A percentile compares a stretch with the other conserved stretches of the same genome.
Conservation (phyloP, 1,140 invertebrate species). For the Rhynchophorus ferrugineus region DNA sequence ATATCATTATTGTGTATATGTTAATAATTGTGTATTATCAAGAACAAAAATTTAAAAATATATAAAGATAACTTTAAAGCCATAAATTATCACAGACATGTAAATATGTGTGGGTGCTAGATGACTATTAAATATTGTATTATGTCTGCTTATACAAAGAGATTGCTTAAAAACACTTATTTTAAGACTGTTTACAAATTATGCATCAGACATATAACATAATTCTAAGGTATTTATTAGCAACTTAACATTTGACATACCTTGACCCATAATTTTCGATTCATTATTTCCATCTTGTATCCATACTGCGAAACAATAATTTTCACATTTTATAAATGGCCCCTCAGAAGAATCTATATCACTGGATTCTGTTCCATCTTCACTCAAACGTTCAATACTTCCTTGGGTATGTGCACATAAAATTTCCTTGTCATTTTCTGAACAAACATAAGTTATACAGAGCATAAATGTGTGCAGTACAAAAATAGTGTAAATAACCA, state of each 20-base stretch:
- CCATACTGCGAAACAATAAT: conserved; percentile 39
- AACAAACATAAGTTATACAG: neutral
- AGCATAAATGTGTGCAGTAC: no score
- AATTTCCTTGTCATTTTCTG: conserved; percentile 10
- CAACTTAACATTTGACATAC: no score
- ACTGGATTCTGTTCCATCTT: conserved; percentile 25
- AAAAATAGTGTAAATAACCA: no score
- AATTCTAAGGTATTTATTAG: no score
- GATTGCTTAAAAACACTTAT: no score
- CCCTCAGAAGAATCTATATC: conserved; percentile 7
- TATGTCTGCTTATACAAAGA: conserved; percentile 4
- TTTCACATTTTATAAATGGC: conserved; percentile 21
- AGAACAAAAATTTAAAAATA: no score
- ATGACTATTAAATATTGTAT: neutral
- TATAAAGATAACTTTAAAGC: no score
- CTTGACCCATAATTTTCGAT: conserved; percentile 37
- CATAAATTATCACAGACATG: no score
- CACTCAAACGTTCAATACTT: conserved; percentile 29
- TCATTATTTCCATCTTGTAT: conserved; percentile 33
- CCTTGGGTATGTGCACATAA: conserved; percentile 27
- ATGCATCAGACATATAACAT: no score
- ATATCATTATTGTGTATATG: no score
- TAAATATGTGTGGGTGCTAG: neutral
- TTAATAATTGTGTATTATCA: no score
- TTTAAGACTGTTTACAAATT: no score